Evolutionary conservation across 2,888 invertebrate species (phyloP), one percentile per base, ranked within the genome.

Genomic region (Bugula neritina): DNA sequence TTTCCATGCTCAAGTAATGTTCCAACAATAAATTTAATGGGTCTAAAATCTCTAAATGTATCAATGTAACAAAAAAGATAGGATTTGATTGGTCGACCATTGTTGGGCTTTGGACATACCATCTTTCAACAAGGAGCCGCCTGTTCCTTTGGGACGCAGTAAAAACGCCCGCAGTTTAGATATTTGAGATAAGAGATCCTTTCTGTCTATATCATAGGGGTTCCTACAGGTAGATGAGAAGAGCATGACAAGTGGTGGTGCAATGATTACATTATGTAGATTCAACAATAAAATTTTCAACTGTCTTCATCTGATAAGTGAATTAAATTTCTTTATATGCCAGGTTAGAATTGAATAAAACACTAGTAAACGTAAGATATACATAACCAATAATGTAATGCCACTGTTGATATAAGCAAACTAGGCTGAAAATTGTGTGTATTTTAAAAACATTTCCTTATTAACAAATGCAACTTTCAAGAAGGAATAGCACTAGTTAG

Each of bases 121-220:
- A 10, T 70, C 43, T 70, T 70, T 54, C 25, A 70, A 52, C 25
- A 70, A 29, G 25, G 52, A 54, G 10, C 52, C 43, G 5, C 43
- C 70, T 10, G 23, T 5, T 23, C 52, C 70, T 35, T 70, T 70
- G 52, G 70, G 70, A 2, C 29, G 91, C 54, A 96, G 86, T 86
- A 97, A 93, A 83, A 97, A 95, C 63, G 93, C 91, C 54, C 96
- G 89, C 94, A 99, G 95, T 78, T 94, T 88, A 1, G 92, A 90
- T 74, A 97, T 91, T 87, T 97, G 97, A 85, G 94, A 94, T 75
- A 97, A 87, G 63, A 98, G 86, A 81, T 91, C 90, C 77, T 90
- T 88, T 70, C 98, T 87, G 29, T 93, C 92, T 81, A 99, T 93
- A 86, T 97, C 97, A 80, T 94, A 97, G 0, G 98, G 94, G 86